phyloP scores from a whole-genome alignment of 2,797 vertebrate genomes.

The Jordanella pulchra region DNA sequence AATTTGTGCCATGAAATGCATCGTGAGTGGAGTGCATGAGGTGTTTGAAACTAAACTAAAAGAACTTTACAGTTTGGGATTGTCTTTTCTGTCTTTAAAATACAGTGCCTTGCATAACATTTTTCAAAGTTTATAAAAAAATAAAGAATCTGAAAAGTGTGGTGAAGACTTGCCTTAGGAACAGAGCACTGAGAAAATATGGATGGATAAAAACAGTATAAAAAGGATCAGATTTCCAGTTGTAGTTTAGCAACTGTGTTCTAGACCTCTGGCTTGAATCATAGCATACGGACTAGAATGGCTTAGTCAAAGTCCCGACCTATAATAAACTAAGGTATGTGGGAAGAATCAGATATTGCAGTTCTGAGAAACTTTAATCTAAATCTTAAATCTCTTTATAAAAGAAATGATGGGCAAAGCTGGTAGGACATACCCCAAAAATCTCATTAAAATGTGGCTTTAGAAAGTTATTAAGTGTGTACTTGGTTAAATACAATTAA shows the following conservation, averaged over 20 bases:
- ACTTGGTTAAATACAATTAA: too few species aligned
- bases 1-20: constrained; percentile 42
- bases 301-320: neutral
- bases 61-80: neutral
- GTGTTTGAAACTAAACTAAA: constrained; percentile 15
- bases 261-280: neutral
- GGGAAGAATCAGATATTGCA: neutral
- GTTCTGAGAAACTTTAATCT: too few species aligned
- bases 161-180: neutral
- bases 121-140: neutral
- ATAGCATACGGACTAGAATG: neutral
- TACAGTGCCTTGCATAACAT: neutral
- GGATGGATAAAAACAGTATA: too few species aligned
- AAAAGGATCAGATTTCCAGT: too few species aligned
- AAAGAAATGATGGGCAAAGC: neutral
- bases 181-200: too few species aligned
- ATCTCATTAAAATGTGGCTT: neutral
- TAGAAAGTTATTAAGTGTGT: neutral
- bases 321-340: neutral
- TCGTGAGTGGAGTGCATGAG: constrained; percentile 26
- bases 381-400: too few species aligned
- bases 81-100: neutral
- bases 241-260: too few species aligned
- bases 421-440: neutral
- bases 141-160: neutral